These are phyloP conservation scores for Dolichopus griseipennis DNA, from an alignment of 2,888 invertebrate species.

Conservation along the genomic window DNA sequence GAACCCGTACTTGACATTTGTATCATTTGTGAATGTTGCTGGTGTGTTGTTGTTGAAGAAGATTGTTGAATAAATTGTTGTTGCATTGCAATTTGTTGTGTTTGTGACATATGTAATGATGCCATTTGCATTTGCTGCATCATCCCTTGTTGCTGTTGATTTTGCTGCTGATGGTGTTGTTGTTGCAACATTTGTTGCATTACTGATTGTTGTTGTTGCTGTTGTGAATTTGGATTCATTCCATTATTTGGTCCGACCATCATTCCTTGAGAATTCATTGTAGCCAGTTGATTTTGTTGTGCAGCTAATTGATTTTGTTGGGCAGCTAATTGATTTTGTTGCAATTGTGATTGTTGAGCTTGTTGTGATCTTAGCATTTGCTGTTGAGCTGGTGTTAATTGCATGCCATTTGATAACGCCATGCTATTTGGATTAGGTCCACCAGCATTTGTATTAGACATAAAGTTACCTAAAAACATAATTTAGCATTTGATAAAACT, in stretches of 20 bases:
- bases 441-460: slow-evolving; percentile 30
- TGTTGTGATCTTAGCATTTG: slow-evolving; percentile 45
- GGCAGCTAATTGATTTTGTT: slow-evolving; percentile 14
- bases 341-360: slow-evolving; percentile 37
- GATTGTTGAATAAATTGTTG: slow-evolving; percentile 40
- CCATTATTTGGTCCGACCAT: slow-evolving; percentile 29
- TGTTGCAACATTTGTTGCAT: slow-evolving; percentile 31
- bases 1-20: slow-evolving; percentile 30
- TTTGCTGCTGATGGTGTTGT: slow-evolving; percentile 33
- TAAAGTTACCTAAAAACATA: slow-evolving; percentile 32
- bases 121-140: slow-evolving; percentile 49
- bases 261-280: slow-evolving; percentile 31
- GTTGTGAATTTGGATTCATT: slow-evolving; percentile 26
- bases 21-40: slow-evolving; percentile 39
- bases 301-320: slow-evolving; percentile 30
- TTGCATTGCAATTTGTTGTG: slow-evolving; percentile 55
- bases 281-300: slow-evolving; percentile 26
- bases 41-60: slow-evolving; percentile 34
- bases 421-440: slow-evolving; percentile 28
- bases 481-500: not conserved
- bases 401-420: slow-evolving; percentile 28
- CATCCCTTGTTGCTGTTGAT: slow-evolving; percentile 30
- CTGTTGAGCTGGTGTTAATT: slow-evolving; percentile 43
- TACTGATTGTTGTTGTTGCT: slow-evolving; percentile 28
- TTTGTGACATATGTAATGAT: slow-evolving; percentile 62